Conservation (phyloP, 2,888 invertebrate genomes). For the Microdon myrmicae region DNA sequence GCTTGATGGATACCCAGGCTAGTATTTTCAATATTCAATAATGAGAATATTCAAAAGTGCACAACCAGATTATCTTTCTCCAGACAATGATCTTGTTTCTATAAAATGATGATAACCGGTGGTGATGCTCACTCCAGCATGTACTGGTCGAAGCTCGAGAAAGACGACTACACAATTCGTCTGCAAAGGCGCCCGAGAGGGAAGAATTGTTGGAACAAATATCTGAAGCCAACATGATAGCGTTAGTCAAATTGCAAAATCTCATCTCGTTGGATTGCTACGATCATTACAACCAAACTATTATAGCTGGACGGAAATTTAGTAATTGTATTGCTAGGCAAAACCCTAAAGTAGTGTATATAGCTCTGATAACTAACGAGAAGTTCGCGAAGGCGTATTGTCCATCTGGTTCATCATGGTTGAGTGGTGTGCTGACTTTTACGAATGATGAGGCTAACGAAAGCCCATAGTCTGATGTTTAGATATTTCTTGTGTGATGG, state of each 20-base stretch:
- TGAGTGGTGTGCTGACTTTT: conserved; percentile 81
- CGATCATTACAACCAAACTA: conserved; percentile 64
- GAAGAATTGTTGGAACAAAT: conserved; percentile 86
- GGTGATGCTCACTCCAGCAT: conserved; percentile 92
- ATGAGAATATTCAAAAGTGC: too few species aligned
- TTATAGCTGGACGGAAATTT: conserved; percentile 80
- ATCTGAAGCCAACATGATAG: conserved; percentile 78
- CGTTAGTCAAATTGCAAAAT: conserved; percentile 80
- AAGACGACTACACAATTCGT: conserved; percentile 91
- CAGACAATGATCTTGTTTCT: too few species aligned
- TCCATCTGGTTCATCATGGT: conserved; percentile 70
- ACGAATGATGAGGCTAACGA: conserved; percentile 85
- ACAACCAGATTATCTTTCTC: too few species aligned
- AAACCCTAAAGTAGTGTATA: conserved; percentile 76
- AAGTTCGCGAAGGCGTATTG: conserved; percentile 73
- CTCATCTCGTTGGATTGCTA: conserved; percentile 83
- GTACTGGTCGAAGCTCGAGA: conserved; percentile 84
- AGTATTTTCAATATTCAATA: too few species aligned
- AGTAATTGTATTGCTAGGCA: conserved; percentile 63
- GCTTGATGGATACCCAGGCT: too few species aligned
- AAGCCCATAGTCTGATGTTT: conserved; percentile 77
- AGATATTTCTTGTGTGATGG: conserved; percentile 77
- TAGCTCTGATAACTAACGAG: conserved; percentile 81
- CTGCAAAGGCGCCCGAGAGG: conserved; percentile 90
- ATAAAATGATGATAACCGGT: conserved; percentile 85